Conservation (phyloP, 2,797 vertebrate species). For the Notolepis coatsorum region DNA sequence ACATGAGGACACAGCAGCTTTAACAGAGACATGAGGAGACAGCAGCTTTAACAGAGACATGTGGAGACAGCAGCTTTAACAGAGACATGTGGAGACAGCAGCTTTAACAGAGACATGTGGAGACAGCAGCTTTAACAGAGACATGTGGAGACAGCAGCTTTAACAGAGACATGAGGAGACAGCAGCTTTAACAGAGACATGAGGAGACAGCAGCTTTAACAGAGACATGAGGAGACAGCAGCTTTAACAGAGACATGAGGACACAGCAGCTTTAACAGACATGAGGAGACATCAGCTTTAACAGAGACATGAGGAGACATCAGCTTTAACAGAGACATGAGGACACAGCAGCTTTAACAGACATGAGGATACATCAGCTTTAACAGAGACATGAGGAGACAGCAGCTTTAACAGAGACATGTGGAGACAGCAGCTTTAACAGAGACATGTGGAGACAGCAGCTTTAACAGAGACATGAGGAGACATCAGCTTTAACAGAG, state of each 20-base stretch:
- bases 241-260: no score
- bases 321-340: conserved; percentile 18
- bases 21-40: no score
- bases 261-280: conserved; percentile 3
- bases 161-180: conserved; percentile 32
- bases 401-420: no score
- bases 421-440: background rate
- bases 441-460: conserved; percentile 35
- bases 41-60: conserved; percentile 8
- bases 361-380: no score
- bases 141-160: no score
- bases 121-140: conserved; percentile 21
- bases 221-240: conserved; percentile 35
- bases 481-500: background rate
- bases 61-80: conserved; percentile 33
- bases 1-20: conserved; percentile 37
- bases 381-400: conserved; percentile 32
- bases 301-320: no score
- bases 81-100: no score
- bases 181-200: no score
- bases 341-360: conserved; percentile 30
- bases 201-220: background rate
- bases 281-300: conserved; percentile 35
- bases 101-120: conserved; percentile 26
- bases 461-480: no score